phyloP scores from a whole-genome alignment of 2,888 invertebrate species.

The Erebia ligea region DNA sequence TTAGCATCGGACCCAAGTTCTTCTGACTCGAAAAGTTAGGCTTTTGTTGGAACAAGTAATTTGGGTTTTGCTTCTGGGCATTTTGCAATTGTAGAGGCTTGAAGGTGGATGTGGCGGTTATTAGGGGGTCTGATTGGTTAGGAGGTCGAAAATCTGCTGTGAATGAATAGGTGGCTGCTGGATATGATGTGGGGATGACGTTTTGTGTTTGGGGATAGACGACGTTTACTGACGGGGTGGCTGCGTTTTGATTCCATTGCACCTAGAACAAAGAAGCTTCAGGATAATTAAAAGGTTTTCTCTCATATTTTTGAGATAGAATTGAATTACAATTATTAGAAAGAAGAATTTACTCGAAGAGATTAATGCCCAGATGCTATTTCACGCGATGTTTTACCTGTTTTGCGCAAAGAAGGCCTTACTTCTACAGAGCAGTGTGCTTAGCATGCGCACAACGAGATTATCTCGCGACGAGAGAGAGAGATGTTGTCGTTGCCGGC shows the following conservation, averaged over 20 bases:
- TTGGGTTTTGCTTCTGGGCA: constrained; percentile 66
- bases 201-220: constrained; percentile 85
- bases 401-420: no score
- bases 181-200: constrained; percentile 85
- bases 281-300: background rate
- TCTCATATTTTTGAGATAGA: background rate
- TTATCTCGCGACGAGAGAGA: no score
- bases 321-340: no score
- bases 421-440: no score
- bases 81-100: constrained; percentile 81
- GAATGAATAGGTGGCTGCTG: constrained; percentile 91
- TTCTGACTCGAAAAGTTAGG: constrained; percentile 61
- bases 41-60: constrained; percentile 77
- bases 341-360: no score
- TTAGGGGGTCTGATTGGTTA: constrained; percentile 80
- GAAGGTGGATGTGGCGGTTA: constrained; percentile 81
- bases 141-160: constrained; percentile 91
- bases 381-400: no score
- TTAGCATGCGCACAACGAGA: no score
- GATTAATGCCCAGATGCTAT: no score
- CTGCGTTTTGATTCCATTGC: constrained; percentile 88
- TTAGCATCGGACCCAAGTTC: constrained; percentile 57
- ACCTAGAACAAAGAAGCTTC: constrained; percentile 72
- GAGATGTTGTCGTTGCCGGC: no score
- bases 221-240: constrained; percentile 85